Base-by-base conservation (phyloP, 2,888 invertebrate genomes). In the Leistus spinibarbis region DNA sequence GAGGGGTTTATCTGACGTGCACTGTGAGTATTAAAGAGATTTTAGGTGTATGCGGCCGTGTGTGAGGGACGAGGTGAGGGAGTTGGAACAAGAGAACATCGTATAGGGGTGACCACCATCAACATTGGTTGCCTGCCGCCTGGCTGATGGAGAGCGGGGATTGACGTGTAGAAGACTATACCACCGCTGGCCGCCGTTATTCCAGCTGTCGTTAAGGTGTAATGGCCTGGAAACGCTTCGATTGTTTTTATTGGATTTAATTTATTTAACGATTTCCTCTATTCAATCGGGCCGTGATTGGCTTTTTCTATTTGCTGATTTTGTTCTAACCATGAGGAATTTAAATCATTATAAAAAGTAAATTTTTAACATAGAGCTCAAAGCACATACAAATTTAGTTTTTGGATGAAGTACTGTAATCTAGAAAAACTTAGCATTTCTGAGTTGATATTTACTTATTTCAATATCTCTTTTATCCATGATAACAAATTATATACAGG, bases 161-260 rank as follows among this genome's bases (percentile, higher is more conserved):
- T 40, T 40, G 64, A 20, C 16, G 23, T n/a, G 64, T 13, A 64
- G 23, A 20, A 24, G 57, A 20, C 64, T 23, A 16, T 20, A 60
- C 20, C 16, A 24, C 24, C 64, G 60, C 24, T 64, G 64, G 16
- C 9, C 24, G 23, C 40, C 13, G 40, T 40, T 40, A 40, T 24
- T 64, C 64, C 69, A 69, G 69, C 69, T 69, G 69, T 69, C 69
- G 69, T 69, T 69, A 69, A 17, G 23, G 69, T 60, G 69, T 69
- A 69, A 69, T 69, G 69, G 69, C 20, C 57, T 62, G 69, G 69
- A 69, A 69, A 27, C 40, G 64, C 13, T 64, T 22, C 62, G 62
- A 69, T 69, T 62, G 62, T 69, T 69, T 69, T 69, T 69, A 69
- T 69, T 69, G 23, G 23, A 64, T 23, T 22, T 64, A 64, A 64